These are phyloP conservation scores for Sylvia atricapilla DNA, from an alignment of 2,113 vertebrate species.

Conservation along the genomic window DNA sequence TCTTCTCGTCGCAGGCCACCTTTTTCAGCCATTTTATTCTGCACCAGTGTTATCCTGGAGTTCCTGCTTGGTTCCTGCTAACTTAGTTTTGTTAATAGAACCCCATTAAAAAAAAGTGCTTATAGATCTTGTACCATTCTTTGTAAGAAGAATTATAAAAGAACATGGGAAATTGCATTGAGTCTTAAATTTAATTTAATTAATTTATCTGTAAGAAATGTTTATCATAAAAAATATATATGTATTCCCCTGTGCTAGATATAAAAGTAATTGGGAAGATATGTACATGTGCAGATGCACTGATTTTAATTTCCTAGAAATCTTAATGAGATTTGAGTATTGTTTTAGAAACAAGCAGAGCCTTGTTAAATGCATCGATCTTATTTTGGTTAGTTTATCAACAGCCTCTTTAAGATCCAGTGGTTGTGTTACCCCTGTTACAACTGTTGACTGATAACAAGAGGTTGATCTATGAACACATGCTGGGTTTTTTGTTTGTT, in stretches of 20 bases:
- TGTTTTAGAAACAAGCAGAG: slow-evolving; percentile 69
- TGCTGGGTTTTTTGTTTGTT: background rate
- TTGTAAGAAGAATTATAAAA: slow-evolving; percentile 76
- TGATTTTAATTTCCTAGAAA: slow-evolving; percentile 75
- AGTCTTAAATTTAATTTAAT: slow-evolving; percentile 84
- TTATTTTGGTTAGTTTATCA: slow-evolving; percentile 61
- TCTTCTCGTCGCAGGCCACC: background rate
- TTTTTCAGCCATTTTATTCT: slow-evolving; percentile 59
- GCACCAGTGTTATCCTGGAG: slow-evolving; percentile 61
- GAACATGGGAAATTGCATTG: slow-evolving; percentile 74
- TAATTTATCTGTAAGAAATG: slow-evolving; percentile 86
- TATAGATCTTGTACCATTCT: slow-evolving; percentile 77
- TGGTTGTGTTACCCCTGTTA: slow-evolving; percentile 64
- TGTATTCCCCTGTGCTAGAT: slow-evolving; percentile 75
- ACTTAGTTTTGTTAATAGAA: slow-evolving; percentile 76
- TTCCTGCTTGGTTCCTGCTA: slow-evolving; percentile 58
- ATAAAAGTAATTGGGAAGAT: slow-evolving; percentile 73
- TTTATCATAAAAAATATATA: slow-evolving; percentile 83
- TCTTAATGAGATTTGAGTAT: slow-evolving; percentile 75
- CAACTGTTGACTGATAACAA: slow-evolving; percentile 48
- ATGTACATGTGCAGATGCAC: slow-evolving; percentile 71
- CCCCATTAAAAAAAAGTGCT: slow-evolving; percentile 61
- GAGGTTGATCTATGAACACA: slow-evolving; percentile 54
- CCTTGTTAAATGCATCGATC: slow-evolving; percentile 63
- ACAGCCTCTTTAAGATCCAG: slow-evolving; percentile 65